A percentile compares a stretch with the other conserved stretches of the same genome.
Conservation (phyloP, 2,113 vertebrate genomes). For the Prochilodus magdalenae region DNA sequence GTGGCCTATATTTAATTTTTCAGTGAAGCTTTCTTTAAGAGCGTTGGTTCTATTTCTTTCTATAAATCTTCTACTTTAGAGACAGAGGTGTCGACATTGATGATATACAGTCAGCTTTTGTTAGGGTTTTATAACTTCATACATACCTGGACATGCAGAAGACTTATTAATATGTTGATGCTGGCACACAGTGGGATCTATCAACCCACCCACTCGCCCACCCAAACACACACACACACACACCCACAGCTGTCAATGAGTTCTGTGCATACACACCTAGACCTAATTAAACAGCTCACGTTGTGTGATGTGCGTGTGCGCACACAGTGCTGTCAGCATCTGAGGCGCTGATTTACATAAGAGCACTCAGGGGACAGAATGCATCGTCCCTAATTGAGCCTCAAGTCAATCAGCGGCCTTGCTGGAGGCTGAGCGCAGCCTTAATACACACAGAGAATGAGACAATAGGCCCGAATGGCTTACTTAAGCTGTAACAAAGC, state of each 20-base stretch:
- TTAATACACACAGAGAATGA: constrained; percentile 20
- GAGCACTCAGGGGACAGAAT: constrained; percentile 53
- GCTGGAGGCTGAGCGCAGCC: constrained; percentile 43
- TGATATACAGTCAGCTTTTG: neutral
- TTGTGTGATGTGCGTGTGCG: constrained; percentile 50
- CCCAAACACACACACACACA: constrained; percentile 18
- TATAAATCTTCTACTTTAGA: no score
- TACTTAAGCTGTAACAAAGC: constrained; percentile 13
- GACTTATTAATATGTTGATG: constrained; percentile 22
- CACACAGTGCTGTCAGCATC: constrained; percentile 51
- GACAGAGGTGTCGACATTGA: no score
- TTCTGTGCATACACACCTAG: constrained; percentile 34
- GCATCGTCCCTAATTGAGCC: constrained; percentile 58
- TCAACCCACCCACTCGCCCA: constrained; percentile 26
- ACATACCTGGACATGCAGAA: constrained; percentile 1
- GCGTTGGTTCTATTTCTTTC: neutral
- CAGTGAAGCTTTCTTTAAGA: neutral
- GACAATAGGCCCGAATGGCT: neutral
- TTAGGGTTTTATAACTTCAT: neutral
- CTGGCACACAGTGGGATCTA: constrained; percentile 14
- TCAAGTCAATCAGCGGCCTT: constrained; percentile 56
- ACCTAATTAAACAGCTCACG: constrained; percentile 56
- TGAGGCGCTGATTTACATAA: constrained; percentile 60
- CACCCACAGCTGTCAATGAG: constrained; percentile 41
- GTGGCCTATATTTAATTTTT: no score